phyloP scores from a whole-genome alignment of 2,113 vertebrate species.

The Todiramphus saurophagus region DNA sequence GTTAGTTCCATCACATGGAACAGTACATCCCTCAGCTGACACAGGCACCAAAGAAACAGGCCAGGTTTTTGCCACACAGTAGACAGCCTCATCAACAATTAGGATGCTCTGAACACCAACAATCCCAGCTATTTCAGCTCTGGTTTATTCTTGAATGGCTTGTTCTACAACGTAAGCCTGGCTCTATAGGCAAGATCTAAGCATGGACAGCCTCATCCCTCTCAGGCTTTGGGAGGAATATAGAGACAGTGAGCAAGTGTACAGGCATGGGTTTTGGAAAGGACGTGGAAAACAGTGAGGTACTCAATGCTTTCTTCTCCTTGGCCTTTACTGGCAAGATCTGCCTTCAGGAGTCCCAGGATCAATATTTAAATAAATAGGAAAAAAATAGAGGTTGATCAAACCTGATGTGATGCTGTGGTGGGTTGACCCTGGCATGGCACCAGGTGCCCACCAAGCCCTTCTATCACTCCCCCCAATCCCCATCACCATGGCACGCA shows the following conservation, averaged over 20 bases:
- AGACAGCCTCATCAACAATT: not conserved
- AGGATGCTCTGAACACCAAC: not conserved
- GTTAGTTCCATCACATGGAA: not conserved
- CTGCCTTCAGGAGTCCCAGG: not conserved
- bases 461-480: too few species aligned
- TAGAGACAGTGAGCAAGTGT: accelerated
- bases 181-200: not conserved
- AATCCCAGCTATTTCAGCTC: not conserved
- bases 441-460: too few species aligned
- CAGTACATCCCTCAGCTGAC: not conserved
- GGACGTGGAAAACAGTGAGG: not conserved
- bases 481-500: too few species aligned
- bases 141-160: not conserved
- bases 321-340: not conserved
- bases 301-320: not conserved
- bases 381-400: not conserved
- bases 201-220: not conserved
- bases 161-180: not conserved
- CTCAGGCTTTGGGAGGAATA: not conserved
- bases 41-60: not conserved
- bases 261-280: not conserved
- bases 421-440: too few species aligned
- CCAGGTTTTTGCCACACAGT: not conserved
- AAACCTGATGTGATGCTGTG: not conserved
- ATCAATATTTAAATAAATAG: not conserved